Evolutionary conservation across 2,797 vertebrate genomes (phyloP).

Genomic region (Liasis olivaceus): DNA sequence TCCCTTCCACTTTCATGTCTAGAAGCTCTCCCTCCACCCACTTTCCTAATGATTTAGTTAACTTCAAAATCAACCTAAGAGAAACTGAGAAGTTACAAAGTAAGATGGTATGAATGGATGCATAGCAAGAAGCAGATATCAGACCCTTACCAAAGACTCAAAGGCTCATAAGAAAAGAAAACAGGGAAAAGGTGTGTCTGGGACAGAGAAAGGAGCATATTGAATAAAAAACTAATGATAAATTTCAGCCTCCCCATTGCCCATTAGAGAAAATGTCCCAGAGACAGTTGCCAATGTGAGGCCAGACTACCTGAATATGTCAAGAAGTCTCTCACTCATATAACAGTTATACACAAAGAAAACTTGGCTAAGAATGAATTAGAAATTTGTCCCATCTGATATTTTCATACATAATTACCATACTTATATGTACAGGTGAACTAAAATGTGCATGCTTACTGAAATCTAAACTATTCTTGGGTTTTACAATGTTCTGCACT

Average conservation of each 20-base stretch:
- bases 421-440: background rate
- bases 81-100: background rate
- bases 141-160: background rate
- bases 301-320: background rate
- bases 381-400: background rate
- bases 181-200: background rate
- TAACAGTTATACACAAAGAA: background rate
- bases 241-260: background rate
- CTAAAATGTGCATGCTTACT: background rate
- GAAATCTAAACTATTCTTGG: background rate
- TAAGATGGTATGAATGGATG: background rate
- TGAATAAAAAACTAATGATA: background rate
- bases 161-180: background rate
- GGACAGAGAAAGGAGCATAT: background rate
- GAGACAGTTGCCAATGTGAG: background rate
- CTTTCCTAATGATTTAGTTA: slow-evolving; percentile 4
- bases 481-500: background rate
- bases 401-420: background rate
- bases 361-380: background rate
- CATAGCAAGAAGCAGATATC: background rate
- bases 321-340: background rate
- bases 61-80: background rate
- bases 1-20: background rate
- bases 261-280: background rate
- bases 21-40: background rate